Percentiles rank a stretch among this genome's conserved stretches.
phyloP scores from a whole-genome alignment of 1,140 invertebrate genomes.

The Orius laevigatus region DNA sequence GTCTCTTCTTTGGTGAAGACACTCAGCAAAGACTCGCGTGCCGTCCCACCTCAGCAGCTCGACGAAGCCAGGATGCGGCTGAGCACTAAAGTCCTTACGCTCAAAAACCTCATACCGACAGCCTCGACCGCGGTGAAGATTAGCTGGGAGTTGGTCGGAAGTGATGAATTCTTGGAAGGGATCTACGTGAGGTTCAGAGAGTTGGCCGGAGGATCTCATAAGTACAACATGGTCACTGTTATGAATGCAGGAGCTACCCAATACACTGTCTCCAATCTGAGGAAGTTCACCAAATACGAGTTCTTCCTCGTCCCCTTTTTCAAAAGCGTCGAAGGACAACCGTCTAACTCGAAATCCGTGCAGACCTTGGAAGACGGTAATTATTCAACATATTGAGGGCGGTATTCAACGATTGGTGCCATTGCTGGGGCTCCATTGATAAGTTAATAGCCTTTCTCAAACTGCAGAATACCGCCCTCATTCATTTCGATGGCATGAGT shows the following conservation, averaged over 20 bases:
- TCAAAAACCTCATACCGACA: slow-evolving; percentile 57
- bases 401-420: no score
- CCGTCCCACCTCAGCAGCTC: slow-evolving; percentile 60
- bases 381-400: background rate
- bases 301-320: slow-evolving; percentile 79
- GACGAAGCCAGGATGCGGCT: slow-evolving; percentile 61
- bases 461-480: no score
- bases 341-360: slow-evolving; percentile 53
- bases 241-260: slow-evolving; percentile 44
- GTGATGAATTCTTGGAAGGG: slow-evolving; percentile 55
- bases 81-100: slow-evolving; percentile 62
- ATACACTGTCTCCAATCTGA: slow-evolving; percentile 52
- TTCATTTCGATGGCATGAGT: no score
- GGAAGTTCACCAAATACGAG: slow-evolving; percentile 73
- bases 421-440: no score
- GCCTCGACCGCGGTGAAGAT: slow-evolving; percentile 68
- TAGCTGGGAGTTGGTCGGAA: slow-evolving; percentile 48
- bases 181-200: slow-evolving; percentile 85
- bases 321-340: slow-evolving; percentile 64
- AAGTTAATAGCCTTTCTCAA: no score
- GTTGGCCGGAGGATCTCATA: slow-evolving; percentile 39
- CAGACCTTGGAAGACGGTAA: slow-evolving; percentile 55
- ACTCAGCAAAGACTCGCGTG: slow-evolving; percentile 43
- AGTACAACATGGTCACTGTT: slow-evolving; percentile 53
- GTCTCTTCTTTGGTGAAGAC: slow-evolving; percentile 49